Evolutionary conservation across 2,113 vertebrate genomes (phyloP).

Genomic region (Microtus oregoni): DNA sequence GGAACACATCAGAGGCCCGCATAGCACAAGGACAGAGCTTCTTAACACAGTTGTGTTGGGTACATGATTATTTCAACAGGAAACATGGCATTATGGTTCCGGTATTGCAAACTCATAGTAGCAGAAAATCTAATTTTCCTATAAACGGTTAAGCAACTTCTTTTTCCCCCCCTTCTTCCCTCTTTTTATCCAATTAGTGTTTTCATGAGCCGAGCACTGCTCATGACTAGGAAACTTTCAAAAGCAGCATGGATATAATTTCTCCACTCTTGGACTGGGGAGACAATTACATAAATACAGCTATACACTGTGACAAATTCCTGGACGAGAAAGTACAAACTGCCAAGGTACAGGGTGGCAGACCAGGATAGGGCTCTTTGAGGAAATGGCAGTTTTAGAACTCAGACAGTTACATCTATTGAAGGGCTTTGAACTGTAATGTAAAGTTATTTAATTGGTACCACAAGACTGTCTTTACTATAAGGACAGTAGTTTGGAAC

Average conservation of each 20-base stretch:
- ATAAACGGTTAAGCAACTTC: not conserved
- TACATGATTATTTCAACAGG: not conserved
- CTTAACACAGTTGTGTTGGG: not conserved
- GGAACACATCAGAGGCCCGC: not conserved
- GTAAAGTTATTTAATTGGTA: constrained; percentile 30
- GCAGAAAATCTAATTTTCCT: not conserved
- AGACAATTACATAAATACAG: not conserved
- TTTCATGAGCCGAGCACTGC: not conserved
- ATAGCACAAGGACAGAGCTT: not conserved
- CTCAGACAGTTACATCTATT: not conserved
- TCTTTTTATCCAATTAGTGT: constrained; percentile 9
- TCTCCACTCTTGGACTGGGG: not conserved
- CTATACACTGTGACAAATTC: not conserved
- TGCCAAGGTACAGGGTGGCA: not conserved
- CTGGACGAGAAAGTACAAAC: not conserved
- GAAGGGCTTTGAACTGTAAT: not conserved
- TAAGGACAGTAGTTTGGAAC: not conserved
- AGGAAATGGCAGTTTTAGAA: not conserved
- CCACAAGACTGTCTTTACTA: not conserved
- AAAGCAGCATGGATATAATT: not conserved
- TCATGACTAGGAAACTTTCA: not conserved
- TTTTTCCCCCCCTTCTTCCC: not conserved
- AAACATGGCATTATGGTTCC: not conserved
- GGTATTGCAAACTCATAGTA: constrained; percentile 5
- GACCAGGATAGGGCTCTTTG: not conserved